phyloP scores from a whole-genome alignment of 1,140 invertebrate genomes.

The Drosophila virilis region DNA sequence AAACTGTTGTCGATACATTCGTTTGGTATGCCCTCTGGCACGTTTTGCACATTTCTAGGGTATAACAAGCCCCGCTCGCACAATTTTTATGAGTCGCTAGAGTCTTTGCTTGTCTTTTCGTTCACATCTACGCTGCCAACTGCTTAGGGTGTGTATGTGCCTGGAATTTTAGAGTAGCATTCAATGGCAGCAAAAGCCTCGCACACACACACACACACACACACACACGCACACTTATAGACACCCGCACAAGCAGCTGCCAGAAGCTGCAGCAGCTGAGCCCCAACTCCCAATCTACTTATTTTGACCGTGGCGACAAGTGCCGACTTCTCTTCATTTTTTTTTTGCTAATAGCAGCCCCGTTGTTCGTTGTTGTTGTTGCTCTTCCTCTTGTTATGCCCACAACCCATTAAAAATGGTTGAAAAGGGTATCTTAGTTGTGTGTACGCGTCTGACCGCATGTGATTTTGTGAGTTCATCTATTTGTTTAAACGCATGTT shows the following conservation, averaged over 20 bases:
- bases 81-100: conserved; percentile 75
- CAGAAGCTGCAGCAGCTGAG: conserved; percentile 8
- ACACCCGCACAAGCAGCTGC: neutral
- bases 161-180: conserved; percentile 52
- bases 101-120: conserved; percentile 41
- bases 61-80: conserved; percentile 54
- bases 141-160: conserved; percentile 67
- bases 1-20: too few species aligned
- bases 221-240: neutral
- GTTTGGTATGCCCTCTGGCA: neutral
- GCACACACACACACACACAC: conserved; percentile 11
- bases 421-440: too few species aligned
- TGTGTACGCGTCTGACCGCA: too few species aligned
- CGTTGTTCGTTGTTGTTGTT: conserved; percentile 25
- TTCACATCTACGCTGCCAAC: conserved; percentile 19
- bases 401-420: too few species aligned
- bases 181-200: conserved; percentile 22
- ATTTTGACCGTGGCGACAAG: conserved; percentile 47
- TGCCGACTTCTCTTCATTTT: conserved; percentile 46
- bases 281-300: conserved; percentile 30
- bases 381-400: conserved; percentile 4
- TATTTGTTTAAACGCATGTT: too few species aligned
- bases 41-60: neutral
- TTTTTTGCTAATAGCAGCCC: too few species aligned
- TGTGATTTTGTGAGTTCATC: too few species aligned